Conservation (phyloP, 1,140 invertebrate genomes). For the Rhizoglyphus robini region DNA sequence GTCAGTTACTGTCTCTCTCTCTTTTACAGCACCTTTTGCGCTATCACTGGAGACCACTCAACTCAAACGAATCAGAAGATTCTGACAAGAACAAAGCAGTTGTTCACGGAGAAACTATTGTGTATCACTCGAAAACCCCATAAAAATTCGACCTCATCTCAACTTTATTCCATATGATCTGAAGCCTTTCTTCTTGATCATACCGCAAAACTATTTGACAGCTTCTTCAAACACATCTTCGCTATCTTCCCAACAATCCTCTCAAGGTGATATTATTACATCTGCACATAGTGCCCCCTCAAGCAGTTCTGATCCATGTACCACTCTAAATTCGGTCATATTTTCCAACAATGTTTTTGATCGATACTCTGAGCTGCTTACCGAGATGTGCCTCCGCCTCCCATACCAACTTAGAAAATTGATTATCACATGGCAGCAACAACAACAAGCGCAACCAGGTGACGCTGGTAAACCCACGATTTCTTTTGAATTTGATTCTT, state of each 20-base stretch:
- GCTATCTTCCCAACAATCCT: not conserved
- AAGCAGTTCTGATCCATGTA: not conserved
- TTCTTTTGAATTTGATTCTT: slow-evolving; percentile 34
- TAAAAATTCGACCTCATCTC: not conserved
- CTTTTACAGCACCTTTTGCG: not conserved
- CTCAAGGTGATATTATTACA: not conserved
- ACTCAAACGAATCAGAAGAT: not conserved
- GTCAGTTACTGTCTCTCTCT: not conserved
- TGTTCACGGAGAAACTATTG: not conserved
- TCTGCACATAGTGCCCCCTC: not conserved
- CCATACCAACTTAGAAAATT: slow-evolving; percentile 75
- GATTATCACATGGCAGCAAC: slow-evolving; percentile 26
- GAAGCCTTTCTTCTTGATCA: slow-evolving; percentile 2
- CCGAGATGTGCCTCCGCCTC: slow-evolving; percentile 81
- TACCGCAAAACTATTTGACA: not conserved
- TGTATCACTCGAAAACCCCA: slow-evolving; percentile 4
- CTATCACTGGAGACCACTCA: not conserved
- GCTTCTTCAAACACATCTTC: no score
- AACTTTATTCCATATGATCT: slow-evolving; percentile 11
- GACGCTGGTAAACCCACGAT: not conserved
- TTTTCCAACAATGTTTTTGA: slow-evolving; percentile 65
- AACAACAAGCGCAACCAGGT: not conserved
- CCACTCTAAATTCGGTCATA: not conserved
- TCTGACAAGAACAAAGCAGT: not conserved
- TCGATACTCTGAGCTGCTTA: slow-evolving; percentile 77